Base-by-base conservation (phyloP, 1,140 invertebrate genomes). In the Drosophila nebulosa region DNA sequence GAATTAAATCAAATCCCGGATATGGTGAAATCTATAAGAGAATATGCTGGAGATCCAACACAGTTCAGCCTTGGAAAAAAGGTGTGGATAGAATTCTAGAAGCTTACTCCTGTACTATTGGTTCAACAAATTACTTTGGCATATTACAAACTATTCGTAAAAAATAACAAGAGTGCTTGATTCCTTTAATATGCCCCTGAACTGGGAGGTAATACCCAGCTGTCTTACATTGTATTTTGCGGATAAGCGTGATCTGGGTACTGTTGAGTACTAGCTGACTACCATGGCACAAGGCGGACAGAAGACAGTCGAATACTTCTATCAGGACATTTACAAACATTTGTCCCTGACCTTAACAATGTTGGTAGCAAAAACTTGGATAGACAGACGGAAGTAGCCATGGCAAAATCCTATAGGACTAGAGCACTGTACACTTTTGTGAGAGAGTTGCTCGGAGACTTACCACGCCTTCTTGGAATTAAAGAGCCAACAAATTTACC, bases 311-410 rank as follows among this genome's bases (percentile, higher is more conserved):
- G 59, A 81, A 30, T 32, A 69, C 12, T 78, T 78, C 22, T 24
- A 80, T 68, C 63, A 64, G 5, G 6, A 18, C 58, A 69, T 79
- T 9, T 79, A 64, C 5, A 63, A 42, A 57, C 63, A 76, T 7
- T 14, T 69, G n/a, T 65, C 69, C 2, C n/a, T 74, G 6, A 77
- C 77, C n/a, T 77, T 9, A 74, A 74, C 26, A 78, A 71, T 3
- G 61, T 77, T 10, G 10, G n/a, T 18, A 68, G 46, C 6, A 67
- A 71, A 61, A 39, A 59, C 22, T 26, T 73, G 10, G 46, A 58
- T 7, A n/a, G 0, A 9, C 64, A 71, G 26, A 21, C 68, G 16
- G 35, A 61, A 18, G 3, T 18, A 22, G 4, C 68, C 0, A 60
- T 74, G 16, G 61, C 59, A 1, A 59, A 79, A 50, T 58, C 30